These are phyloP conservation scores for Rhodophaea formosa DNA, from an alignment of 2,888 invertebrate genomes.

Conservation along the genomic window DNA sequence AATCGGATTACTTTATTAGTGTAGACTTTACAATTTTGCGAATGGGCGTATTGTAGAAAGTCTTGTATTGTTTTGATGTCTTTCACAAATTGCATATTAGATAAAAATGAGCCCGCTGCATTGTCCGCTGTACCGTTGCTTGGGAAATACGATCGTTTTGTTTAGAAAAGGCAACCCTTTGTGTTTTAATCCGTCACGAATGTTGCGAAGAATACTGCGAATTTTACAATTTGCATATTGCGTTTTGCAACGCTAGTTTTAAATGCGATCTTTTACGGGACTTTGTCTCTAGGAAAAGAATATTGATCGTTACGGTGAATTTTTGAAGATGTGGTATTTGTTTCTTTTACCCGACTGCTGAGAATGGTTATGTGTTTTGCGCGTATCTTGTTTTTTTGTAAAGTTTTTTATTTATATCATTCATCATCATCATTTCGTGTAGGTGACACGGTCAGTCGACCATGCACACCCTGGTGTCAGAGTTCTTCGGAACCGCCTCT, in stretches of 20 bases:
- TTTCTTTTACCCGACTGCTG: neutral
- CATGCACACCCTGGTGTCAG: too few relatives aligned
- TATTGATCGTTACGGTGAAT: neutral
- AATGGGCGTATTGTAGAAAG: neutral
- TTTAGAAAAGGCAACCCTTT: conserved; percentile 34
- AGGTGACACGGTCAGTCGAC: too few relatives aligned
- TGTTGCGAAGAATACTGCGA: conserved; percentile 35
- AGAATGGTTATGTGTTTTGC: too few relatives aligned
- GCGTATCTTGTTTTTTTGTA: too few relatives aligned
- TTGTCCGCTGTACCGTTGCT: conserved; percentile 3
- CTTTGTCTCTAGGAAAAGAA: neutral
- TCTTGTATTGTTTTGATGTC: neutral
- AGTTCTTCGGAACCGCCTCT: too few relatives aligned
- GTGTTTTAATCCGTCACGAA: conserved; percentile 43
- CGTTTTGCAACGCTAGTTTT: conserved; percentile 19
- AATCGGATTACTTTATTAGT: neutral
- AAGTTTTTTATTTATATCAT: too few relatives aligned
- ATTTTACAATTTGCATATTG: conserved; percentile 40
- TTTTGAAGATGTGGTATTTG: neutral
- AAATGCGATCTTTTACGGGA: conserved; percentile 14
- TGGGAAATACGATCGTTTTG: conserved; percentile 35
- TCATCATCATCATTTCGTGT: too few relatives aligned
- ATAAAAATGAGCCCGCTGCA: conserved; percentile 23
- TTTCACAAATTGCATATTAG: neutral
- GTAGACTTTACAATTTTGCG: neutral